Base-by-base conservation (phyloP, 1,140 invertebrate species). In the Rhagoletis pomonella region DNA sequence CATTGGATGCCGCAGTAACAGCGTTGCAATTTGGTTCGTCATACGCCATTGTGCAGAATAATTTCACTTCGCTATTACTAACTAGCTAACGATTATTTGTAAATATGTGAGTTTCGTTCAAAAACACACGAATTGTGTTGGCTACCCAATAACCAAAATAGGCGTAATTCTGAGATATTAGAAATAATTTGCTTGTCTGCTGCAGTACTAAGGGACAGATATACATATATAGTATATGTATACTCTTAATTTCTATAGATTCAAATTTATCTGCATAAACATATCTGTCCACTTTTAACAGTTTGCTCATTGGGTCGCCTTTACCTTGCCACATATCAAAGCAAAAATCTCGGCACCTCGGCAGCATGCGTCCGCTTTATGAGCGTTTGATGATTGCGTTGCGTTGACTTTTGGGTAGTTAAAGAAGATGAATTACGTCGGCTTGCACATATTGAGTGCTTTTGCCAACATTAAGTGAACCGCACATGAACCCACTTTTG, bases 1-100 rank as follows among this genome's bases (percentile, higher is more conserved):
- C 73, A 5, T 9, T 81, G 73, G 47, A 81, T 1, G n/a, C 44
- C 47, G 7, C 47, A 81, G 73, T 5, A 62, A n/a, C 73, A 50
- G 9, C 73, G 55, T 55, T 81, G 73, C 39, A 87, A 87, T 64
- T 81, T 87, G 77, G 87, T 85, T 65, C 87, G 87, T 88, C 87
- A 88, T 88, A 88, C 64, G 84, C 87, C 64, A 88, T 88, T 85
- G 87, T 88, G 87, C 87, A 85, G 87, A 88, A 88, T 88, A 88
- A 88, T 88, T 69, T 87, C 86, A 73, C 55, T 62, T n/a, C 50
- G 7, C 12, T 85, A 85, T 42, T 62, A 55, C 19, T 9, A 12
- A 85, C 81, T 29, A 17, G 29, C 29, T 44, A 73, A 81, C 73
- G 12, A 29, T n/a, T 1, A 42, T 65, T n/a, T 4, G 67, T 29